Conservation (phyloP, 2,888 invertebrate species). For the Caenorhabditis sp. region DNA sequence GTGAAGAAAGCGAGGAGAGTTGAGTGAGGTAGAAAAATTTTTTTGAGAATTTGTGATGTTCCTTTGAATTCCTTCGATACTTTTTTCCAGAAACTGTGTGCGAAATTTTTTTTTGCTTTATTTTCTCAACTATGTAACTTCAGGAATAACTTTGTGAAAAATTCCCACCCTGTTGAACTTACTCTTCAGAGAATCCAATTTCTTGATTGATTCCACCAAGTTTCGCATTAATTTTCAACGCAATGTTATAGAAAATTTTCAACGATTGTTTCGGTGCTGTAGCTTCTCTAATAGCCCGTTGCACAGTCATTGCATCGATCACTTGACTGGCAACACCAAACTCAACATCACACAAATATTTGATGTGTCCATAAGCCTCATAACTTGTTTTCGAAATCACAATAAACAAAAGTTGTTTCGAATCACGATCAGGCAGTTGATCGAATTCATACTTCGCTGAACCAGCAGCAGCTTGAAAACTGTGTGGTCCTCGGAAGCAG, state of each 20-base stretch:
- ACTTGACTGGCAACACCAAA: conserved; percentile 31
- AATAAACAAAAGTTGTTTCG: conserved; percentile 20
- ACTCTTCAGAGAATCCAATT: conserved; percentile 20
- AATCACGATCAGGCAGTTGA: conserved; percentile 6
- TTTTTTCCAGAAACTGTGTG: too few species aligned
- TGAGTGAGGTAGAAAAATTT: too few species aligned
- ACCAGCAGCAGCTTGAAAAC: conserved; percentile 7
- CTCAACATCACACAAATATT: conserved; percentile 16
- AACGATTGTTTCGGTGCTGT: not conserved
- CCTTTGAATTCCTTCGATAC: too few species aligned
- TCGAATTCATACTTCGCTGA: conserved; percentile 13
- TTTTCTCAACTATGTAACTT: too few species aligned
- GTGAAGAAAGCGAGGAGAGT: too few species aligned
- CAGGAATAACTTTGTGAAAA: too few species aligned
- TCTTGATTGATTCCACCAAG: conserved; percentile 48
- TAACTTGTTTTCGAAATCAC: conserved; percentile 2
- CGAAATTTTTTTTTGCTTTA: too few species aligned
- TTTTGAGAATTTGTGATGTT: too few species aligned
- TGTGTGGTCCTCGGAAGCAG: not conserved
- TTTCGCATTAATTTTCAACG: conserved; percentile 51
- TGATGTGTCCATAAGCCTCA: conserved; percentile 22
- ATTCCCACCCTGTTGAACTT: too few species aligned
- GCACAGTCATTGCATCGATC: conserved; percentile 6
- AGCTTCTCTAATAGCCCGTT: not conserved
- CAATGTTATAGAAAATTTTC: conserved; percentile 37